Conservation (phyloP, 1,140 invertebrate species). For the Drosophila sechellia region DNA sequence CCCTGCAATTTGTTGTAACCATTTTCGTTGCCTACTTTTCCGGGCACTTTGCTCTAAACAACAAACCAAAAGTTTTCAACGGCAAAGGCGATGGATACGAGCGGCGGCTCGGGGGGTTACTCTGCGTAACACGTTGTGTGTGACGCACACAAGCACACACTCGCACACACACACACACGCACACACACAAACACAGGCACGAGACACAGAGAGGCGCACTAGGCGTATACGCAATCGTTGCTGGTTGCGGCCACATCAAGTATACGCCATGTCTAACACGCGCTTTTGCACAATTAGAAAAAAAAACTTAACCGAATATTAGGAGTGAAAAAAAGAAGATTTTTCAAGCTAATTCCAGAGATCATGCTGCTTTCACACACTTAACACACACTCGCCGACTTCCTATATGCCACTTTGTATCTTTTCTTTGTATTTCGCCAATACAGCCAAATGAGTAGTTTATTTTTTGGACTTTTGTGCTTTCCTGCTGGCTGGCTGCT, state of each 20-base stretch:
- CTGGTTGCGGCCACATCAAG: slow-evolving; percentile 57
- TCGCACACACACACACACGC: slow-evolving; percentile 22
- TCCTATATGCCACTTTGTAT: slow-evolving; percentile 1
- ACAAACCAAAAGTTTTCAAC: slow-evolving; percentile 34
- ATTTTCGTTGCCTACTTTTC: slow-evolving; percentile 53
- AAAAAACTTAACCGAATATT: slow-evolving; percentile 6
- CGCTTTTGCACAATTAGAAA: slow-evolving; percentile 48
- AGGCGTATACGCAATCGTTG: slow-evolving; percentile 75
- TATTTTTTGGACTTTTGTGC: not conserved
- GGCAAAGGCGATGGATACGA: not conserved
- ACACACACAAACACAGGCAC: not conserved
- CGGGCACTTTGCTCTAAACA: slow-evolving; percentile 40
- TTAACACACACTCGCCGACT: slow-evolving; percentile 4
- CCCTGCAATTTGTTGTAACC: slow-evolving; percentile 34
- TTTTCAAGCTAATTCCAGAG: too few relatives aligned
- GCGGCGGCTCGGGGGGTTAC: slow-evolving; percentile 6
- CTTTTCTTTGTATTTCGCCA: not conserved
- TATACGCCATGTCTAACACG: slow-evolving; percentile 66
- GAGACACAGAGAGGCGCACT: slow-evolving; percentile 12
- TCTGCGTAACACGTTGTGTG: slow-evolving; percentile 61
- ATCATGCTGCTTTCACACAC: not conserved
- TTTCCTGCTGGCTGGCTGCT: not conserved
- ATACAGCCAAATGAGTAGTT: not conserved
- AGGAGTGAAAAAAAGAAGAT: slow-evolving; percentile 11
- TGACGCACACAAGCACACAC: slow-evolving; percentile 48